These are phyloP conservation scores for Zelostemma sp. DNA, from an alignment of 1,140 invertebrate species.

Conservation along the genomic window DNA sequence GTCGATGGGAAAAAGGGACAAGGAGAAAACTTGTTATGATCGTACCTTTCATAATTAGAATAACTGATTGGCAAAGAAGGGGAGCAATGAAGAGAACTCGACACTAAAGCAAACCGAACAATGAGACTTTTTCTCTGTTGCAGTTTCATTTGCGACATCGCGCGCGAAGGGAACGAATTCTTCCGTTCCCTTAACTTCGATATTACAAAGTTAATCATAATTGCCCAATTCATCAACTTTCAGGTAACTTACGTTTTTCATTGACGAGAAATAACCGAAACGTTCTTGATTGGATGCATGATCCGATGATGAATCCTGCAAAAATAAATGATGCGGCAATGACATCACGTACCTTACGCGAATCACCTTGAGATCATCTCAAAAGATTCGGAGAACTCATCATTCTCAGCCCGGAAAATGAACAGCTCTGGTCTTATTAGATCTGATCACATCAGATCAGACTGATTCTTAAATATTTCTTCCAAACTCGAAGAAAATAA, in stretches of 20 bases:
- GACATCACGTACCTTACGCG: too few species aligned
- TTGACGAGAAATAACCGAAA: constrained; percentile 67
- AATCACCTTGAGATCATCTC: too few species aligned
- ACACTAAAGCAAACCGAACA: constrained; percentile 2
- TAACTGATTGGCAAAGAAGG: constrained; percentile 54
- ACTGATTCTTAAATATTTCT: too few species aligned
- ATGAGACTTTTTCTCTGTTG: constrained; percentile 13
- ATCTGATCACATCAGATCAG: too few species aligned
- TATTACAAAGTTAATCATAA: constrained; percentile 1
- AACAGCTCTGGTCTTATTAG: too few species aligned
- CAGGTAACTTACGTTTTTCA: constrained; percentile 65
- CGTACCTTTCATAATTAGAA: constrained; percentile 61
- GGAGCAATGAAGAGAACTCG: constrained; percentile 36
- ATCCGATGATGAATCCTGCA: constrained; percentile 65
- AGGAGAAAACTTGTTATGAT: constrained; percentile 42
- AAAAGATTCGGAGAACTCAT: too few species aligned
- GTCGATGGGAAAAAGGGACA: constrained; percentile 33
- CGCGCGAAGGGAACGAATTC: neutral
- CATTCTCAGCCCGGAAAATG: too few species aligned
- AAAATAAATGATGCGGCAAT: constrained; percentile 30
- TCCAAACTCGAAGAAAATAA: too few species aligned
- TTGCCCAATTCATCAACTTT: neutral
- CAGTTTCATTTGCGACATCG: neutral
- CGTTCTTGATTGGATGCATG: constrained; percentile 67
- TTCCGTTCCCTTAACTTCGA: neutral